Conservation (phyloP, 2,888 invertebrate genomes). For the Drosophila ezoana region DNA sequence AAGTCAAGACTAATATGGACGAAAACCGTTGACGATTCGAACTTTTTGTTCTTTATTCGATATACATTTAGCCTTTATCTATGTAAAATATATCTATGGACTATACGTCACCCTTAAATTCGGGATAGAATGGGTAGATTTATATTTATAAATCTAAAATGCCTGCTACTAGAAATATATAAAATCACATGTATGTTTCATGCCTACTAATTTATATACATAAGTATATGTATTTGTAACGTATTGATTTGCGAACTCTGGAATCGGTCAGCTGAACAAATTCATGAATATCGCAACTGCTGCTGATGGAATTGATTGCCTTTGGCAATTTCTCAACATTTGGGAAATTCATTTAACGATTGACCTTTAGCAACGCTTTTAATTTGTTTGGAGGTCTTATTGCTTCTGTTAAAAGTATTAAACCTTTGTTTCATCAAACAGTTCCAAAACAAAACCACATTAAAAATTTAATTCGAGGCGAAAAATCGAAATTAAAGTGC, state of each 20-base stretch:
- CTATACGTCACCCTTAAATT: no score
- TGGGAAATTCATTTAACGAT: constrained; percentile 42
- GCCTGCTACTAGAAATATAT: not conserved
- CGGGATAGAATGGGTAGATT: no score
- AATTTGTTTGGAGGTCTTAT: constrained; percentile 30
- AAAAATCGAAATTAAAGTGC: constrained; percentile 68
- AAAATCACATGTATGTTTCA: not conserved
- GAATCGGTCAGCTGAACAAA: constrained; percentile 43
- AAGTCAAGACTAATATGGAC: no score
- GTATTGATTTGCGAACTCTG: constrained; percentile 36
- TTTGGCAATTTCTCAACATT: constrained; percentile 33
- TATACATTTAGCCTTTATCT: no score
- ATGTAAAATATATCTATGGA: no score
- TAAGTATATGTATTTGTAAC: not conserved
- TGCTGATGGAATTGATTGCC: constrained; percentile 28
- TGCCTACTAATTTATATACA: not conserved
- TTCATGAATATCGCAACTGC: constrained; percentile 4
- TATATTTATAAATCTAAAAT: no score
- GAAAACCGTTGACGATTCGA: no score
- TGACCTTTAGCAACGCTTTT: constrained; percentile 49
- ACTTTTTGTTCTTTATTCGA: no score
- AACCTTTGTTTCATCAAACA: constrained; percentile 36
- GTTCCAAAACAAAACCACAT: constrained; percentile 28
- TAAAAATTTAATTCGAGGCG: constrained; percentile 43
- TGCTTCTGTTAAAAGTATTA: constrained; percentile 36